A percentile compares a stretch with the other conserved stretches of the same genome.
Conservation (phyloP, 2,888 invertebrate genomes). For the Hirtodrosophila confusa region DNA sequence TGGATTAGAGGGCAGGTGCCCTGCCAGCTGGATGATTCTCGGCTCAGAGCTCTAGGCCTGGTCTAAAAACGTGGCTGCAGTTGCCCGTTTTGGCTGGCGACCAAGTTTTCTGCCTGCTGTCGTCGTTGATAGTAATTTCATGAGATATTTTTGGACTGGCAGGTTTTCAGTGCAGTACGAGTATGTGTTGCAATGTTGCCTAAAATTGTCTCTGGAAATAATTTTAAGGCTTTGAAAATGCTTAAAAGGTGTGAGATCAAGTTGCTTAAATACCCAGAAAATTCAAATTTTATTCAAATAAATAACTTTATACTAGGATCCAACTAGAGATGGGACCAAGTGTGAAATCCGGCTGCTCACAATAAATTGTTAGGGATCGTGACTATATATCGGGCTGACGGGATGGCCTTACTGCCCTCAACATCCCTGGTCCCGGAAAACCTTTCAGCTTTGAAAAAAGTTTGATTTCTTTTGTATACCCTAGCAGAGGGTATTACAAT, state of each 20-base stretch:
- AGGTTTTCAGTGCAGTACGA: constrained; percentile 9
- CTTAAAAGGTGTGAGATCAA: background rate
- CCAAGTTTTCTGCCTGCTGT: constrained; percentile 59
- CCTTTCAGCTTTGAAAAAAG: too few relatives aligned
- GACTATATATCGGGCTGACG: too few relatives aligned
- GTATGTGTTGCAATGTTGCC: constrained; percentile 19
- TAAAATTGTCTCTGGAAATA: constrained; percentile 26
- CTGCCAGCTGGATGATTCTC: constrained; percentile 24
- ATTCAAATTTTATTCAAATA: too few relatives aligned
- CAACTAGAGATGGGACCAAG: too few relatives aligned
- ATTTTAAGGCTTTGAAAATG: constrained; percentile 3
- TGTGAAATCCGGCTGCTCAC: too few relatives aligned
- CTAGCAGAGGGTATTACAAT: too few relatives aligned
- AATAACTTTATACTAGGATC: too few relatives aligned
- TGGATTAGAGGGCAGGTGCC: constrained; percentile 61
- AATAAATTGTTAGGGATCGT: too few relatives aligned
- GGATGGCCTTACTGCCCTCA: too few relatives aligned
- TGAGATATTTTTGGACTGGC: constrained; percentile 33
- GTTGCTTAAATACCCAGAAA: background rate
- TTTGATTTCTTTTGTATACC: too few relatives aligned
- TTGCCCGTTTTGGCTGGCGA: constrained; percentile 57
- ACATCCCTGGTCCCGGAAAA: too few relatives aligned
- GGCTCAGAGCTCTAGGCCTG: constrained; percentile 1
- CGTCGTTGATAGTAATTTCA: constrained; percentile 60
- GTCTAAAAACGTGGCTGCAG: constrained; percentile 33